Percentiles rank a stretch among this genome's conserved stretches.
Evolutionary conservation across 2,797 vertebrate species (phyloP).

Genomic region (Hapalemur alaotrensis): DNA sequence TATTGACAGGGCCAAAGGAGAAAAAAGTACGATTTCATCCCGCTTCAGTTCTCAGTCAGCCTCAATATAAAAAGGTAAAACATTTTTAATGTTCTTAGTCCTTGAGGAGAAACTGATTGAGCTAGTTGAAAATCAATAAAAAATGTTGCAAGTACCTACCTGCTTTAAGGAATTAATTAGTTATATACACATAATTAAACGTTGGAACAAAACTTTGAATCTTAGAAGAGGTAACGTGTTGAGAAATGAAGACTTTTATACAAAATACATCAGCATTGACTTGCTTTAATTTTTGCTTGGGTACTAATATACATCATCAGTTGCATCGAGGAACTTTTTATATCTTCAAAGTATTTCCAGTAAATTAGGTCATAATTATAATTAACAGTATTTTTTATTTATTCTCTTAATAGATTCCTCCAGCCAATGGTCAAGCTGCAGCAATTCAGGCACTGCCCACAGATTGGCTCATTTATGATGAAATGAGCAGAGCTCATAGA

Average conservation of each 20-base stretch:
- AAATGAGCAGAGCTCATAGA: slow-evolving; percentile 93
- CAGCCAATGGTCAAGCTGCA: slow-evolving; percentile 87
- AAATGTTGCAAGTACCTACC: neutral
- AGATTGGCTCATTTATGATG: slow-evolving; percentile 96
- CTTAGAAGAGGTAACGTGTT: neutral
- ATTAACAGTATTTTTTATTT: slow-evolving; percentile 7
- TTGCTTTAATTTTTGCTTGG: slow-evolving; percentile 34
- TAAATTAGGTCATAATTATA: slow-evolving; percentile 7
- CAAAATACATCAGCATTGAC: neutral
- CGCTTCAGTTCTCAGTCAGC: slow-evolving; percentile 92
- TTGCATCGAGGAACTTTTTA: slow-evolving; percentile 17
- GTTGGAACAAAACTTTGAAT: slow-evolving; percentile 43
- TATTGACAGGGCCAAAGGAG: slow-evolving; percentile 88
- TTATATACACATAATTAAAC: neutral
- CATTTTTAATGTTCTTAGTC: slow-evolving; percentile 6
- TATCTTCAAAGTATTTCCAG: slow-evolving; percentile 27
- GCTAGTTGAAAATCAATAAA: neutral
- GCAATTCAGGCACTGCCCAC: slow-evolving; percentile 89
- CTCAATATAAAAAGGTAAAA: slow-evolving; percentile 92
- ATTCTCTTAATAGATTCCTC: slow-evolving; percentile 85
- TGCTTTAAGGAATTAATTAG: slow-evolving; percentile 23
- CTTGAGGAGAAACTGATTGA: neutral
- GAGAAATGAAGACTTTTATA: neutral
- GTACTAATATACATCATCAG: neutral
- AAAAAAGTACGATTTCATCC: slow-evolving; percentile 94